A percentile compares a stretch with the other conserved stretches of the same genome.
These are phyloP conservation scores for Ophthalmolycus amberensis DNA, from an alignment of 2,113 vertebrate species.

Conservation along the genomic window DNA sequence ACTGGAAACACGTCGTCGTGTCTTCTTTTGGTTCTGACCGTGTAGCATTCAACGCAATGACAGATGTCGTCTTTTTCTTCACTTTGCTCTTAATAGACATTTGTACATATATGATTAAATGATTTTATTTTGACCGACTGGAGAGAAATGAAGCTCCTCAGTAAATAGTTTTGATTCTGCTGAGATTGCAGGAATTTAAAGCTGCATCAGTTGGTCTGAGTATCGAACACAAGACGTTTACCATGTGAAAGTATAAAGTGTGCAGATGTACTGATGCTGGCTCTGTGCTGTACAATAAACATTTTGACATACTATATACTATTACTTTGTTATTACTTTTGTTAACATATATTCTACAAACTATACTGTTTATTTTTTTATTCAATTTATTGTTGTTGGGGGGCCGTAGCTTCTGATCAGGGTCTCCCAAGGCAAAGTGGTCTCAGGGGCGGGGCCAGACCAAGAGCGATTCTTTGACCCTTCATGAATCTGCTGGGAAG, in stretches of 20 bases:
- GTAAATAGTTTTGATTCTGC: conserved; percentile 18
- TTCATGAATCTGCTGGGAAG: too few relatives aligned
- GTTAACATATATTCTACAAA: too few relatives aligned
- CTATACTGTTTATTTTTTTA: too few relatives aligned
- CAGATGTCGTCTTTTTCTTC: background rate
- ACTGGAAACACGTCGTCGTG: background rate
- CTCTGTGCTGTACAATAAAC: conserved; percentile 21
- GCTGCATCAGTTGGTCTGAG: background rate
- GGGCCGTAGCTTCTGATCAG: too few relatives aligned
- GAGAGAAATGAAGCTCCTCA: conserved; percentile 20
- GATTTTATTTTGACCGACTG: conserved; percentile 37
- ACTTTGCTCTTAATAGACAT: conserved; percentile 43
- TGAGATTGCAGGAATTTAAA: background rate
- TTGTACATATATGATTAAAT: conserved; percentile 65
- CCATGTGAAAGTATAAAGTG: background rate
- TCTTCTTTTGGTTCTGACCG: background rate
- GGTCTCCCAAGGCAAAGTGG: too few relatives aligned
- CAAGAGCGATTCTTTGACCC: too few relatives aligned
- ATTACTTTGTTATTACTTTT: background rate
- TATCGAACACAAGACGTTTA: background rate
- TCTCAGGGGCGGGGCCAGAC: too few relatives aligned
- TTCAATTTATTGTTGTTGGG: too few relatives aligned
- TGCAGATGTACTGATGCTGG: background rate
- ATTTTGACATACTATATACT: background rate
- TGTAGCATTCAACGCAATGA: conserved; percentile 7